Conservation (phyloP, 2,113 vertebrate species). For the Cynoglossus semilaevis region DNA sequence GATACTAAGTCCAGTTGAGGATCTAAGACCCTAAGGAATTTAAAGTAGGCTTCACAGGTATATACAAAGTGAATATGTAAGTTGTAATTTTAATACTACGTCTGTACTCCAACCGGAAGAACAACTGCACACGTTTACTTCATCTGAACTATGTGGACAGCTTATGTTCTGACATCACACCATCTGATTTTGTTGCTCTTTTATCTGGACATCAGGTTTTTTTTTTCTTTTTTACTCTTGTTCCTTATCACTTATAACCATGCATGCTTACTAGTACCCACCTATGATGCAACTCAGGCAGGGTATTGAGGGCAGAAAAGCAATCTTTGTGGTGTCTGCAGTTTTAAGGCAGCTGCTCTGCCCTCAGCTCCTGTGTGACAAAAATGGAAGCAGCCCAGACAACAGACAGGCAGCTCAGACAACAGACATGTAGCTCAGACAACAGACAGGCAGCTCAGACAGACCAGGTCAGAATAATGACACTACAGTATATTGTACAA, state of each 20-base stretch:
- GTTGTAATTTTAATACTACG: too few species aligned
- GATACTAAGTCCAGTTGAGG: too few species aligned
- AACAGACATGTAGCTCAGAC: too few species aligned
- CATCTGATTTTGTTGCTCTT: too few species aligned
- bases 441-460: slow-evolving; percentile 41
- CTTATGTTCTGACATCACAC: too few species aligned
- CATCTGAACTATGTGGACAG: too few species aligned
- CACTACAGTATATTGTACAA: background rate
- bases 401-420: slow-evolving; percentile 44
- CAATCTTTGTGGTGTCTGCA: slow-evolving; percentile 36
- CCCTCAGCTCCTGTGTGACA: slow-evolving; percentile 47
- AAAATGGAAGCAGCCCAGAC: slow-evolving; percentile 43
- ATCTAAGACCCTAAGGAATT: too few species aligned
- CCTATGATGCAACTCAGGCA: slow-evolving; percentile 41
- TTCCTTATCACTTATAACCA: slow-evolving; percentile 21
- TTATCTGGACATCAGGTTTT: too few species aligned
- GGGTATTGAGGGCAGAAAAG: slow-evolving; percentile 43
- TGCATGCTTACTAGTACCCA: slow-evolving; percentile 52
- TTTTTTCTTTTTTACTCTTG: background rate
- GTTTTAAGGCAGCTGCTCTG: slow-evolving; percentile 43
- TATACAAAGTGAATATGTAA: too few species aligned
- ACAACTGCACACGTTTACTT: too few species aligned
- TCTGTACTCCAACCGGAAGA: too few species aligned
- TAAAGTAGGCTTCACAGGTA: too few species aligned
- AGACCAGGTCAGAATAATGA: slow-evolving; percentile 7